Evolutionary conservation across 2,888 invertebrate genomes (phyloP), one percentile per base, ranked within the genome.

Genomic region (Cheilosia scutellata): DNA sequence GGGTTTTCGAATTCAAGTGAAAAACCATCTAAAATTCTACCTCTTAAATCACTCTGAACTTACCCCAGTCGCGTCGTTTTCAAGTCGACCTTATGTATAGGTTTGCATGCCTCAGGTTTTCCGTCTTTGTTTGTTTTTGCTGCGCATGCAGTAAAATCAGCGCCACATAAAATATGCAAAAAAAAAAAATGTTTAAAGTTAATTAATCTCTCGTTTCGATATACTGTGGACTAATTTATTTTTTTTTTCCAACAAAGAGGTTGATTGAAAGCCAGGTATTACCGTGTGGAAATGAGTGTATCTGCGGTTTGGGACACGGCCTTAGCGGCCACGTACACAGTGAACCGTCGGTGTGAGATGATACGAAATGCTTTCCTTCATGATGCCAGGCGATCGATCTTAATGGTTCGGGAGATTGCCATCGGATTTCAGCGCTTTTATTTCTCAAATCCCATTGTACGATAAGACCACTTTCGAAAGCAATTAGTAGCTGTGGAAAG

Each of bases 301-400:
- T 96, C 89, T 95, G 93, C 51, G 98, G 97, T 92, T 97, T 95
- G 71, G 95, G 94, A 89, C 95, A 95, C 87, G 94, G 94, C 90
- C 96, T 95, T 82, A 96, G 94, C 90, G 95, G 96, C 99, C 99
- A 99, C 72, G 98, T 97, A 89, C 97, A 96, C 82, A 99, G 95
- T 80, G 98, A 98, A 87, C 99, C 99, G 93, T 99, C 99, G 51
- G 95, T 95, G 93, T 99, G 99, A 90, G 98, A 97, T 89, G 96
- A 96, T 96, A 99, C 97, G 92, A 99, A 97, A 93, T 97, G 97
- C 93, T 98, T 98, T 88, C 99, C 99, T 93, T 99, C 99, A 93
- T 97, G 96, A 93, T 99, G 98, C 99, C 99, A 99, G 87, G 97
- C 95, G 90, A 98, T 95, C 71, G 98, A 98, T 90, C 96, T 95